Evolutionary conservation across 2,888 invertebrate species (phyloP), one percentile per base, ranked within the genome.

Genomic region (Tetrapedia diversipes): DNA sequence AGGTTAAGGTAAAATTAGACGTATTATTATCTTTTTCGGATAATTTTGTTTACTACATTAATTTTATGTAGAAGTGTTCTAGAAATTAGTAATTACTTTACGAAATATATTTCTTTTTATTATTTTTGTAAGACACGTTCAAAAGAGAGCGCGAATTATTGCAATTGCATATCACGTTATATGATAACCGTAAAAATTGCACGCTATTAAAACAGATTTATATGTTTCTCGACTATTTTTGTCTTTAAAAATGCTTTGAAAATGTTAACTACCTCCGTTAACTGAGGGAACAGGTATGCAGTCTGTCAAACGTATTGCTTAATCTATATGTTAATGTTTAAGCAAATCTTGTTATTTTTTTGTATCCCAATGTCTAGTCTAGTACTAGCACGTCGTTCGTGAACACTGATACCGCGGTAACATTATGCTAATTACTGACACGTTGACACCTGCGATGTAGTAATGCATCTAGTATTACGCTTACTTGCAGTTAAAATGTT

Each of bases 291-390:
- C 57, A 14, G 27, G 41, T 41, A 29, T 41, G 14, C 27, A 4
- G 3, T 41, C 11, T 32, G 16, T 16, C 29, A 43, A n/a, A 22
- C 29, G 19, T 43, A 19, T 61, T 47, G 32, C 60, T 34, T 24
- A 61, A 60, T 61, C 32, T n/a, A 11, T 24, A 61, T 47, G 47
- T n/a, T 61, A 61, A 61, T 61, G 22, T 61, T 24, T n/a, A 34
- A 61, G 47, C 34, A 47, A 61, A 61, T 10, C 32, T 24, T 24
- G 16, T 47, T n/a, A n/a, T n/a, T n/a, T 34, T 47, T 22, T 32
- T 32, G 22, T 61, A 19, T 34, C n/a, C 47, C n/a, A n/a, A 34
- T 24, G 24, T 34, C 16, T 22, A 61, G 34, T 24, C 19, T 14
- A n/a, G 16, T 34, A 32, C 7, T 34, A 11, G n/a, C n/a, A 47